Evolutionary conservation across 2,888 invertebrate genomes (phyloP).

Genomic region (Andricus quercusramuli): DNA sequence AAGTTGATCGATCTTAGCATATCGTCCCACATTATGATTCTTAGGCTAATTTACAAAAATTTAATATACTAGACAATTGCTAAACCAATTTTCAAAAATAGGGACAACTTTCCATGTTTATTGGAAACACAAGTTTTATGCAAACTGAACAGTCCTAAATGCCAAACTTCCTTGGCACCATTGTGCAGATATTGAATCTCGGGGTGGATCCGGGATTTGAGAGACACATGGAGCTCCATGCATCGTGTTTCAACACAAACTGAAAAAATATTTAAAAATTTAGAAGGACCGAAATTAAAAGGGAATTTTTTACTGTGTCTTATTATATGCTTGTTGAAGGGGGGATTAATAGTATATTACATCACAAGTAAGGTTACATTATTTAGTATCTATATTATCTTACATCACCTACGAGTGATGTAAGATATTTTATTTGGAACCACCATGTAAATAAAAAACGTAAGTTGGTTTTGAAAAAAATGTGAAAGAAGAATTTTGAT

Average conservation of each 20-base stretch:
- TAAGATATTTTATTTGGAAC: too few relatives aligned
- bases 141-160: constrained; percentile 83
- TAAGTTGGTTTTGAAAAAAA: too few relatives aligned
- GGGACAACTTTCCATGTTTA: constrained; percentile 80
- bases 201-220: constrained; percentile 85
- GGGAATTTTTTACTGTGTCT: too few relatives aligned
- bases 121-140: constrained; percentile 77
- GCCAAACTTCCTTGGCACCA: constrained; percentile 92
- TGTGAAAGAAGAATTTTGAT: too few relatives aligned
- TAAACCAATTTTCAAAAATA: constrained; percentile 86
- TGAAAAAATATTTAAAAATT: constrained; percentile 63
- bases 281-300: background rate
- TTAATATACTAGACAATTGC: constrained; percentile 83
- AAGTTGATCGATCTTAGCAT: too few relatives aligned
- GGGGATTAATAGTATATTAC: too few relatives aligned
- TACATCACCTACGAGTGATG: too few relatives aligned
- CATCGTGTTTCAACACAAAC: constrained; percentile 87
- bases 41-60: constrained; percentile 82
- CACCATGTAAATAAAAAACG: too few relatives aligned
- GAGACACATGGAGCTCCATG: constrained; percentile 88
- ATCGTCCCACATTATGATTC: constrained; percentile 81
- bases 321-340: too few relatives aligned
- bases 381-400: too few relatives aligned
- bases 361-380: too few relatives aligned
- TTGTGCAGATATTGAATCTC: constrained; percentile 86